phyloP scores from a whole-genome alignment of 1,140 invertebrate genomes.

The Pteromalus puparum region DNA sequence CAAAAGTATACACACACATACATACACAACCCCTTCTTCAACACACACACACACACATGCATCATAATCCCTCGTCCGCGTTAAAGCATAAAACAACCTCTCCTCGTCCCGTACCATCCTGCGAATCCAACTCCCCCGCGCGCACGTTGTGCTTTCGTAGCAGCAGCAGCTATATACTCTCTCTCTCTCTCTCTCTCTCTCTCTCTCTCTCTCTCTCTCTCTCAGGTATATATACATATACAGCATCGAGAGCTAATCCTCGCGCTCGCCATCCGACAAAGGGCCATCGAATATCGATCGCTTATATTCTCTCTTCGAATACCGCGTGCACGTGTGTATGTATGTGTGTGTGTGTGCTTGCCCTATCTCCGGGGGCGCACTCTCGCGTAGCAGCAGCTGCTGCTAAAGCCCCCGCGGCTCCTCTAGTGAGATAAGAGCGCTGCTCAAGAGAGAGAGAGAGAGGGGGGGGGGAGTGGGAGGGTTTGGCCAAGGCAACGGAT shows the following conservation, averaged over 20 bases:
- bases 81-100: too few species aligned
- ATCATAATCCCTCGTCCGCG: too few species aligned
- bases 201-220: too few species aligned
- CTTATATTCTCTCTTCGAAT: slow-evolving; percentile 69
- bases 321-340: neutral
- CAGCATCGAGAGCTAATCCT: slow-evolving; percentile 66
- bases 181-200: too few species aligned
- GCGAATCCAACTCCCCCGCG: too few species aligned
- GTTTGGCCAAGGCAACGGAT: neutral
- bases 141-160: too few species aligned
- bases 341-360: neutral
- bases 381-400: neutral
- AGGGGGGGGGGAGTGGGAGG: slow-evolving; percentile 8
- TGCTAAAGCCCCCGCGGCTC: neutral
- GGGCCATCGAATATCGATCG: slow-evolving; percentile 71
- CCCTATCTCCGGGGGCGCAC: slow-evolving; percentile 18
- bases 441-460: slow-evolving; percentile 38
- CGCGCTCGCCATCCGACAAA: slow-evolving; percentile 61
- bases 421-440: slow-evolving; percentile 25
- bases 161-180: neutral
- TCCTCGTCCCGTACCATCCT: too few species aligned
- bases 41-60: too few species aligned
- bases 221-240: neutral
- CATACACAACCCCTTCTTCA: too few species aligned
- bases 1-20: too few species aligned